Percentiles rank a stretch among this genome's conserved stretches.
Conservation (phyloP, 2,797 vertebrate species). For the Poeciliopsis infans region DNA sequence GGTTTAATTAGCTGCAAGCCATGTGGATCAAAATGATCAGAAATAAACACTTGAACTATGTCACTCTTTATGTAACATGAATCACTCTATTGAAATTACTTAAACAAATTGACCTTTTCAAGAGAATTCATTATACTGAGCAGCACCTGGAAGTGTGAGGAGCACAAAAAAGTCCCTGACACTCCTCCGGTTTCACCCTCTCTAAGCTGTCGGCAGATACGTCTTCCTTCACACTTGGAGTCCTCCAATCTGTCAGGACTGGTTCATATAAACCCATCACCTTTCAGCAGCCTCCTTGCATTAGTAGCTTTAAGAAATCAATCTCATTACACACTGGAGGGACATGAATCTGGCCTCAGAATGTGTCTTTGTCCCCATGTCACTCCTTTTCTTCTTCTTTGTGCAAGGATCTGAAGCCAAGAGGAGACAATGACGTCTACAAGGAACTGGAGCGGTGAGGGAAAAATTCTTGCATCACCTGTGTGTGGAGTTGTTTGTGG, state of each 20-base stretch:
- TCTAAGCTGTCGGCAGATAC: constrained; percentile 60
- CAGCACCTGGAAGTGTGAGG: constrained; percentile 30
- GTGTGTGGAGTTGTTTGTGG: constrained; percentile 16
- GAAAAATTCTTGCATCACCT: constrained; percentile 62
- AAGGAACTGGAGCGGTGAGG: constrained; percentile 83
- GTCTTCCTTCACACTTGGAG: constrained; percentile 49
- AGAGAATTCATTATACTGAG: not conserved
- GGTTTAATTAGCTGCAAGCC: not conserved
- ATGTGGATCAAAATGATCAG: not conserved
- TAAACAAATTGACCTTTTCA: not conserved
- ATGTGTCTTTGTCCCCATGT: constrained; percentile 44
- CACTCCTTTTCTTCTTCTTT: constrained; percentile 31
- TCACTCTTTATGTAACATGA: not conserved
- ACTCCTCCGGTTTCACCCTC: constrained; percentile 32
- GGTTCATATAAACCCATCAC: constrained; percentile 58
- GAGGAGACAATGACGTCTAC: constrained; percentile 79
- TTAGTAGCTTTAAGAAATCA: constrained; percentile 80
- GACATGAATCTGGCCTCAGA: constrained; percentile 68
- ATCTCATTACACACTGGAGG: constrained; percentile 66
- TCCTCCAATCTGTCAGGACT: constrained; percentile 52
- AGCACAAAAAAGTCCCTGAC: constrained; percentile 29
- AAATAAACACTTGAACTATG: not conserved
- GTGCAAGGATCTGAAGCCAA: constrained; percentile 82
- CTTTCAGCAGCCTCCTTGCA: constrained; percentile 66
- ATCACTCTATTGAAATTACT: not conserved